These are phyloP conservation scores for Apeltes quadracus DNA, from an alignment of 2,113 vertebrate genomes.

Conservation along the genomic window DNA sequence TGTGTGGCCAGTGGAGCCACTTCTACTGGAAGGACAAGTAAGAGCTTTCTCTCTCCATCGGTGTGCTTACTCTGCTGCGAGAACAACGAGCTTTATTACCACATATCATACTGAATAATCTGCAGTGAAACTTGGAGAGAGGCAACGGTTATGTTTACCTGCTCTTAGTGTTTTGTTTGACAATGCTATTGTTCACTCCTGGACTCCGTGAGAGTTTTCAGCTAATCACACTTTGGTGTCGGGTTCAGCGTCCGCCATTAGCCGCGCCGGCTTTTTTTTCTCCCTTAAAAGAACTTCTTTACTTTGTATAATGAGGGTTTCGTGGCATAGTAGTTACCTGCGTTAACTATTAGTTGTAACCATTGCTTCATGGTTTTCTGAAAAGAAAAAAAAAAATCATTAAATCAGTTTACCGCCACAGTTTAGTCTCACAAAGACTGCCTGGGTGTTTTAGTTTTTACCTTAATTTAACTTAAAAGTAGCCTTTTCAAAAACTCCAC, in stretches of 20 bases:
- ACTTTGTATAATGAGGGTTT: background rate
- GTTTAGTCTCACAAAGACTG: background rate
- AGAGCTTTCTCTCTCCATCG: conserved; percentile 35
- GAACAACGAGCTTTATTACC: background rate
- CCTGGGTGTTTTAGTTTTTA: background rate
- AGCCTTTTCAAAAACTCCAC: too few relatives aligned
- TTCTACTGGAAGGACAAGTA: conserved; percentile 99
- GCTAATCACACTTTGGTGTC: conserved; percentile 33
- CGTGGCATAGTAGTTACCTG: background rate
- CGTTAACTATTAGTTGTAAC: background rate
- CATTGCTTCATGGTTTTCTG: background rate
- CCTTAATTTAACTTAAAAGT: background rate
- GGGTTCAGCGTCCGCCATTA: conserved; percentile 37
- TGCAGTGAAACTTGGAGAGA: conserved; percentile 3
- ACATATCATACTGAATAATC: background rate
- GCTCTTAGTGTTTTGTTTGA: conserved; percentile 13
- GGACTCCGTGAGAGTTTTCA: conserved; percentile 26
- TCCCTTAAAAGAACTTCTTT: background rate
- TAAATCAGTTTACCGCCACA: background rate
- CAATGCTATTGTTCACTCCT: conserved; percentile 24
- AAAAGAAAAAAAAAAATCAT: background rate
- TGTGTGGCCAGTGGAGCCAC: conserved; percentile 98
- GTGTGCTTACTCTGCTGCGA: background rate
- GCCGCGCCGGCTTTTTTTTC: background rate
- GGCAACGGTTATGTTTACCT: background rate